Percentiles rank a stretch among this genome's conserved stretches.
phyloP scores from a whole-genome alignment of 1,140 invertebrate species.

The Meloidogyne floridensis region DNA sequence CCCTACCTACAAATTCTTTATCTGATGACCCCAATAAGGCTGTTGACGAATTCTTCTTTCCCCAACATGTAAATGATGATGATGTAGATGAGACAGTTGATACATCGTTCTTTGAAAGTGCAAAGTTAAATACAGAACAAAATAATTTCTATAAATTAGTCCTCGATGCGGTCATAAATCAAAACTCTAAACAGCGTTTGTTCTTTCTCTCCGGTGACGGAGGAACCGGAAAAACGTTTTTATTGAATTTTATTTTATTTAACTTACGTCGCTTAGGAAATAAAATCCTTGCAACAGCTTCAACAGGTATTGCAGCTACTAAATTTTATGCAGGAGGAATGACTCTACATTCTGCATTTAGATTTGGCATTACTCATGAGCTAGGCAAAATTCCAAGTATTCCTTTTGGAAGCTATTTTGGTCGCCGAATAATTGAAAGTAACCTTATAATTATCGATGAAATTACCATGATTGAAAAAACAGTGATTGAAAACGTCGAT shows the following conservation, averaged over 20 bases:
- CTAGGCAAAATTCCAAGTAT: not conserved
- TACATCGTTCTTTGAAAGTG: not conserved
- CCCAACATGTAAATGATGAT: conserved; percentile 11
- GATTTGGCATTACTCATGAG: conserved; percentile 1
- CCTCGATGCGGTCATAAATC: not conserved
- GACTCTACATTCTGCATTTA: conserved; percentile 9
- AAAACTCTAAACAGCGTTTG: not conserved
- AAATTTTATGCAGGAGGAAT: not conserved
- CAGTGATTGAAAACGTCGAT: not conserved
- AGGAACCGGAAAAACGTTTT: conserved; percentile 12
- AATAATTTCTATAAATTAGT: not conserved
- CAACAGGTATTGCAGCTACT: conserved; percentile 4
- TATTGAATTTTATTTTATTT: not conserved
- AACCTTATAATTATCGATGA: not conserved
- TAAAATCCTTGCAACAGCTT: not conserved
- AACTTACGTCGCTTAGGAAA: not conserved
- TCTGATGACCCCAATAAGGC: not conserved
- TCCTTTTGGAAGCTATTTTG: conserved; percentile 2
- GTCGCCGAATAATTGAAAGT: not conserved
- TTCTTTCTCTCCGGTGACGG: not conserved
- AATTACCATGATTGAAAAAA: not conserved
- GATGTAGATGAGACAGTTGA: not conserved
- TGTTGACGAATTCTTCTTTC: conserved; percentile 11
- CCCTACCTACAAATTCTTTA: not conserved
- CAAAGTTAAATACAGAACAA: not conserved